Base-by-base conservation (phyloP, 2,888 invertebrate genomes). In the Micropterix aruncella region DNA sequence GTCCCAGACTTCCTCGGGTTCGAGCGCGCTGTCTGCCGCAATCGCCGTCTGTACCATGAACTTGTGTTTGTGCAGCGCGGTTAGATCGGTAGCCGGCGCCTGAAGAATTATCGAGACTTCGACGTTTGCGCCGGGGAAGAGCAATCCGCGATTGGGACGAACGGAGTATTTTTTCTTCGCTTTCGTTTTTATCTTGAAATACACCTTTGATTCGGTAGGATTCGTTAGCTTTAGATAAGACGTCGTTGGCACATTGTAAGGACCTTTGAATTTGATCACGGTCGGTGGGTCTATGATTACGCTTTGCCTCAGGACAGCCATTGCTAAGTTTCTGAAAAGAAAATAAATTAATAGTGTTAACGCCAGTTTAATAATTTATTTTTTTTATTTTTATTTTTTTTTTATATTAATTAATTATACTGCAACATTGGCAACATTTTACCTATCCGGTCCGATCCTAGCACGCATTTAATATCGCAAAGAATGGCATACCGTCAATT, bases 171-270 rank as follows among this genome's bases (percentile, higher is more conserved):
- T 88, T 66, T 94, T 97, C 52, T 99, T 99, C 52, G 97, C 99
- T 53, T 99, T 99, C 38, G 99, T 99, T 75, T 99, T 99, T 59
- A 99, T 96, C 80, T 99, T 99, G 74, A 95, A 99, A 62, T 93
- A 80, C 56, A 99, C 85, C 64, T 79, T 79, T 62, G 82, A 79
- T 47, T 80, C 80, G 55, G 90, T 77, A 40, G 93, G 94, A 70
- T 99, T 99, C 52, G 75, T 79, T 58, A 99, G 73, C 61, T 80
- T 84, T 77, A 99, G 82, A 58, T 87, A 81, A 44, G 94, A 88
- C 48, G 93, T 89, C 47, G 89, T 83, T 45, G 89, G 81, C 56
- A 78, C 75, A 57, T 75, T 82, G 60, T 90, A 93, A 40, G 92
- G 91, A 56, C 92, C 92, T 91, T 19, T 16, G 41, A 45, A 41